phyloP scores from a whole-genome alignment of 1,140 invertebrate species.

The Formica selysi region DNA sequence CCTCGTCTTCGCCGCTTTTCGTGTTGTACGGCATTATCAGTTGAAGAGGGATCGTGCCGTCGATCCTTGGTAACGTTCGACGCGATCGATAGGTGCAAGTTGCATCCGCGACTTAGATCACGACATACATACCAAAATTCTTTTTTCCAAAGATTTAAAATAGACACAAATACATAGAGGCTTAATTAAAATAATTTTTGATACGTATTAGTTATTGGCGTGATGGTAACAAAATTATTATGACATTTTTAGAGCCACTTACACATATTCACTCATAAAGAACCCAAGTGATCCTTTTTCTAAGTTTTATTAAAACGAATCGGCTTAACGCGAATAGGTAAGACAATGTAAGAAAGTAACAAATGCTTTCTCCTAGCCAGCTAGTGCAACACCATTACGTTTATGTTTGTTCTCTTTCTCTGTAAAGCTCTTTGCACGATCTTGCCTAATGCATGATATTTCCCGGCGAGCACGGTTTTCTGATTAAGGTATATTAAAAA shows the following conservation, averaged over 20 bases:
- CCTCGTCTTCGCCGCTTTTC: constrained; percentile 2
- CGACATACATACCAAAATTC: not conserved
- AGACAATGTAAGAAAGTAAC: not conserved
- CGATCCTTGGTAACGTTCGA: not conserved
- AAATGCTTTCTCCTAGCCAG: not conserved
- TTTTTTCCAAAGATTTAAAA: not conserved
- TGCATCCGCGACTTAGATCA: not conserved
- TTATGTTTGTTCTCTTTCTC: not conserved
- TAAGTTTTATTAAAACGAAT: not conserved
- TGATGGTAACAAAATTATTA: not conserved
- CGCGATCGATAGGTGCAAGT: not conserved
- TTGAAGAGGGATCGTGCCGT: constrained; percentile 4
- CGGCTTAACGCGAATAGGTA: not conserved
- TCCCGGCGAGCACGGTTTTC: constrained; percentile 32
- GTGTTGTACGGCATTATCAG: constrained; percentile 31
- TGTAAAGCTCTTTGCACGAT: not conserved
- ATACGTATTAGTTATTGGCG: not conserved
- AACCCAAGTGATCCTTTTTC: not conserved
- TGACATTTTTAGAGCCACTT: not conserved
- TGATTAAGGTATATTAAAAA: constrained; percentile 67
- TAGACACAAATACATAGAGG: not conserved
- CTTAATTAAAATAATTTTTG: not conserved
- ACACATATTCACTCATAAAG: not conserved
- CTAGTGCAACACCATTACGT: not conserved
- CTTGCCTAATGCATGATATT: constrained; percentile 55